Conservation (phyloP, 2,797 vertebrate species). For the Hapalemur alaotrensis region DNA sequence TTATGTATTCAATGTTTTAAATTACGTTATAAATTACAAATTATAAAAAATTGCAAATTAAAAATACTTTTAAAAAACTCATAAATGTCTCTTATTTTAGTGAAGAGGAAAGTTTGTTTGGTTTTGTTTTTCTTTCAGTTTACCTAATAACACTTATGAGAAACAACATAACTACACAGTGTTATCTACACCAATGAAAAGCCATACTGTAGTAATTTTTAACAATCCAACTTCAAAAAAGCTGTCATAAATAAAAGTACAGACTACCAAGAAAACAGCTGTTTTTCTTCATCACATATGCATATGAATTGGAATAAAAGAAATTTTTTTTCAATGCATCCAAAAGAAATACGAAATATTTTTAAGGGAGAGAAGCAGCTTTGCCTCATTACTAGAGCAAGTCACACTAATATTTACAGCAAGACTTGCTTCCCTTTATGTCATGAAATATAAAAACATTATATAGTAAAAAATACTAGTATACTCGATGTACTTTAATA, state of each 20-base stretch:
- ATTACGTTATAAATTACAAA: background rate
- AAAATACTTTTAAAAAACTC: background rate
- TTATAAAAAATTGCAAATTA: background rate
- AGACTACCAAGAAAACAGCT: background rate
- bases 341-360: background rate
- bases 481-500: background rate
- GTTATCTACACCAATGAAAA: background rate
- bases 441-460: background rate
- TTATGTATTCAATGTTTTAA: background rate
- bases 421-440: background rate
- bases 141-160: background rate
- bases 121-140: background rate
- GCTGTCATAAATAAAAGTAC: background rate
- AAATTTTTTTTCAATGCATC: background rate
- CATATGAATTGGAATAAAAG: background rate
- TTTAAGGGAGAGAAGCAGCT: background rate
- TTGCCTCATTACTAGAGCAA: background rate
- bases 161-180: background rate
- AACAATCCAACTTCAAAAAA: constrained; percentile 6
- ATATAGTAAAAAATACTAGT: background rate
- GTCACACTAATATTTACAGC: background rate
- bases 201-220: background rate
- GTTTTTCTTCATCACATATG: background rate
- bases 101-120: background rate
- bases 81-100: background rate